Evolutionary conservation across 1,140 invertebrate genomes (phyloP).

Genomic region (Drosophila tsacasi): DNA sequence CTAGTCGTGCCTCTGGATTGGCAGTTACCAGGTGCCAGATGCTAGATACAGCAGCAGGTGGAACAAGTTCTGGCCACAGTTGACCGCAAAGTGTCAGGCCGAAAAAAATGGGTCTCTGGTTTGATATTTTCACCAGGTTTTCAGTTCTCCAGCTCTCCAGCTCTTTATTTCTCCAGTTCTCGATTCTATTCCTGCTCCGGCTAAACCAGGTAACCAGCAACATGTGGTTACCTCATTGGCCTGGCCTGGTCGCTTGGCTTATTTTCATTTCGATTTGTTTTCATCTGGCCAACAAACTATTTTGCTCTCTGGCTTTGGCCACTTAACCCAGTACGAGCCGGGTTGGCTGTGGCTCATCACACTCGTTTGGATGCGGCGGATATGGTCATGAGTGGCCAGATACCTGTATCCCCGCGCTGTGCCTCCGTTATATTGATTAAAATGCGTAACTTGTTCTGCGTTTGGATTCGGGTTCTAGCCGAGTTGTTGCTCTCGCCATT

Average conservation of each 20-base stretch:
- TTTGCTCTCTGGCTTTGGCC: constrained; percentile 63
- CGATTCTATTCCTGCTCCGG: constrained; percentile 25
- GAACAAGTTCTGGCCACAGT: constrained; percentile 77
- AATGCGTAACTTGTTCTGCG: constrained; percentile 78
- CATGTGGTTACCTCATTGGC: constrained; percentile 75
- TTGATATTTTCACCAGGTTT: constrained; percentile 51
- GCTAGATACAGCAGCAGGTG: constrained; percentile 61
- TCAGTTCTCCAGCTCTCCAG: constrained; percentile 21
- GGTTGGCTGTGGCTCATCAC: constrained; percentile 52
- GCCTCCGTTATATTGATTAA: constrained; percentile 79
- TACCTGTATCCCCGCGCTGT: constrained; percentile 11
- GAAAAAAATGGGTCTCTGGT: constrained; percentile 68
- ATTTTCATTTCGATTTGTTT: constrained; percentile 71
- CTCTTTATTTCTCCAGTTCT: constrained; percentile 11
- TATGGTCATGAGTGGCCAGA: constrained; percentile 52
- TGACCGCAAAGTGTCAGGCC: constrained; percentile 77
- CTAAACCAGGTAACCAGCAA: constrained; percentile 43
- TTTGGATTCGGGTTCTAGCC: constrained; percentile 62
- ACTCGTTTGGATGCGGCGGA: constrained; percentile 54
- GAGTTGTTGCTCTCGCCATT: constrained; percentile 40
- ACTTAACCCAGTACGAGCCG: constrained; percentile 75
- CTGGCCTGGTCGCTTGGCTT: constrained; percentile 50
- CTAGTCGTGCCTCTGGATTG: constrained; percentile 16
- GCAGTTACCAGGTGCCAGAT: constrained; percentile 4
- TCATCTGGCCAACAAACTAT: constrained; percentile 69